Conservation (phyloP, 2,888 invertebrate genomes). For the Cremastobaeus sp. region DNA sequence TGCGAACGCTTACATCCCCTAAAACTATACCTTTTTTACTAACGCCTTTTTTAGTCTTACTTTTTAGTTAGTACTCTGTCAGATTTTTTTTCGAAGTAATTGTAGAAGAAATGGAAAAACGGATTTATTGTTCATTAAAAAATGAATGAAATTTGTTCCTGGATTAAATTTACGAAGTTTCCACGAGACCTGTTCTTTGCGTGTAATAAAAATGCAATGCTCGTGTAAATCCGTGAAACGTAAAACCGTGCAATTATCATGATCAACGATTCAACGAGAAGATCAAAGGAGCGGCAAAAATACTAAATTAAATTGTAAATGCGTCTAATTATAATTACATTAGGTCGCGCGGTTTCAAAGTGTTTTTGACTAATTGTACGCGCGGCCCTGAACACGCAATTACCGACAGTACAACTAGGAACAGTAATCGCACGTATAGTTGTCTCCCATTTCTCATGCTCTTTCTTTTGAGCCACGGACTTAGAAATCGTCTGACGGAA, state of each 20-base stretch:
- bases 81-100: too few relatives aligned
- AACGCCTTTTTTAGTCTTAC: too few relatives aligned
- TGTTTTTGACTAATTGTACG: constrained; percentile 58
- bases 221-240: constrained; percentile 12
- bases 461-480: constrained; percentile 49
- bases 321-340: constrained; percentile 57
- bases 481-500: constrained; percentile 58
- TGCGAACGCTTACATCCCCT: too few relatives aligned
- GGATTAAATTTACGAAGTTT: too few relatives aligned
- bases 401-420: constrained; percentile 55
- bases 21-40: too few relatives aligned
- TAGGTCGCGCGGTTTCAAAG: constrained; percentile 43
- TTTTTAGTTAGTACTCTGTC: too few relatives aligned
- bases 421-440: constrained; percentile 59
- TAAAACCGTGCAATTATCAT: constrained; percentile 29
- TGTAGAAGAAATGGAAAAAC: too few relatives aligned
- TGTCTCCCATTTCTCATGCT: constrained; percentile 61
- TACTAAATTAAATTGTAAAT: constrained; percentile 49
- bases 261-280: constrained; percentile 14
- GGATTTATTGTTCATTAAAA: too few relatives aligned
- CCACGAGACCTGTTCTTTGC: too few relatives aligned
- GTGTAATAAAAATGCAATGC: constrained; percentile 3
- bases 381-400: constrained; percentile 52
- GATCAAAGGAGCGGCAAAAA: constrained; percentile 42
- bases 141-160: too few relatives aligned